Evolutionary conservation across 2,113 vertebrate genomes (phyloP).

Genomic region (Nettapus auritus): DNA sequence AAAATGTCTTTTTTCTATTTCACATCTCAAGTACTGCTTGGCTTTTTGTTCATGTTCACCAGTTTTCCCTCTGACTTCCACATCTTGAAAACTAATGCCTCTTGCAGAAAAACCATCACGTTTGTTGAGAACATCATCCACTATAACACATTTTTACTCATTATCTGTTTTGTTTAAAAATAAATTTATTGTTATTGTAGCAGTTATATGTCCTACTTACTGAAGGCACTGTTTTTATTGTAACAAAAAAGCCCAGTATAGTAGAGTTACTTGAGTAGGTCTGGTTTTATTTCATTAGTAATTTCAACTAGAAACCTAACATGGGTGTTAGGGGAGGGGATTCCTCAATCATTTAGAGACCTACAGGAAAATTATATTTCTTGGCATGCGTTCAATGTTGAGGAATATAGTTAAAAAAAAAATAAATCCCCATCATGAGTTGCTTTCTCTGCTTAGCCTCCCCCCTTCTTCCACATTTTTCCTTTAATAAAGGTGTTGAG

Average conservation of each 20-base stretch:
- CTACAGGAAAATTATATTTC: neutral
- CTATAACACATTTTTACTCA: neutral
- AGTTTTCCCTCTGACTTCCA: neutral
- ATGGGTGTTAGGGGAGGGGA: too few species aligned
- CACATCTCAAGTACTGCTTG: neutral
- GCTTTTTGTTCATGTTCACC: neutral
- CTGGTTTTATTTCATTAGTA: neutral
- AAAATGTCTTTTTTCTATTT: neutral
- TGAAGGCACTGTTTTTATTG: neutral
- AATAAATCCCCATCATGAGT: neutral
- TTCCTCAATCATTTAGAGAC: neutral
- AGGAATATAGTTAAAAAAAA: neutral
- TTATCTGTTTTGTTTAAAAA: slow-evolving; percentile 1
- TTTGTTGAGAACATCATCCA: neutral
- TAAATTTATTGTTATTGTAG: neutral
- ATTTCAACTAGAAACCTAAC: neutral
- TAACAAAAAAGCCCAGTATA: neutral
- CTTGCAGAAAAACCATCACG: neutral
- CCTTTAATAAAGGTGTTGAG: neutral
- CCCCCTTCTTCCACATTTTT: neutral
- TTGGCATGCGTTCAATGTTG: neutral
- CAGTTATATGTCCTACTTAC: neutral
- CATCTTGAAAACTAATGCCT: neutral
- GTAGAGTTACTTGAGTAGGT: neutral
- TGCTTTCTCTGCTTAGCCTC: neutral